phyloP scores from a whole-genome alignment of 2,113 vertebrate genomes.

The pig (Sus scrofa) region DNA sequence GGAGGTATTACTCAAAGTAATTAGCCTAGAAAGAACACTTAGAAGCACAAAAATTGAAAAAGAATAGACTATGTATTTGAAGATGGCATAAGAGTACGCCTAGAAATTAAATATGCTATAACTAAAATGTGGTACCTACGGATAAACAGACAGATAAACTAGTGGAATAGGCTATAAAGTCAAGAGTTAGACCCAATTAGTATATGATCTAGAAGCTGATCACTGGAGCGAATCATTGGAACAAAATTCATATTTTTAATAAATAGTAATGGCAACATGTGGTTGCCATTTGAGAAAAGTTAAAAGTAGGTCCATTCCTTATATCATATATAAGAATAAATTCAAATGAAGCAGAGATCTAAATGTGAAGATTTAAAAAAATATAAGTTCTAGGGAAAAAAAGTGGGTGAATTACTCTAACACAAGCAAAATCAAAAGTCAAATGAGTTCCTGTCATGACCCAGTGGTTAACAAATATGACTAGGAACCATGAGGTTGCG shows the following conservation, averaged over 20 bases:
- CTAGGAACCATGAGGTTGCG: too few relatives aligned
- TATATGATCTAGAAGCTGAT: background rate
- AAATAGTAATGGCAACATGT: background rate
- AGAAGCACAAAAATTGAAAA: background rate
- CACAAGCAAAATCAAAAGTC: background rate
- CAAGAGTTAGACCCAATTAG: background rate
- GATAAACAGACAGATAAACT: background rate
- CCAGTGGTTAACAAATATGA: too few relatives aligned
- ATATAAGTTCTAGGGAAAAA: background rate
- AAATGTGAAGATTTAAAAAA: background rate
- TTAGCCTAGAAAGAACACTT: background rate
- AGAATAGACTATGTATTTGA: background rate
- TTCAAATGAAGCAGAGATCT: background rate
- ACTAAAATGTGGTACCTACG: background rate
- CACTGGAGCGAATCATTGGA: background rate
- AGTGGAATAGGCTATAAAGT: background rate
- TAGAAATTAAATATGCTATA: background rate
- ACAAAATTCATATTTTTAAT: background rate
- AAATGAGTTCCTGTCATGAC: too few relatives aligned
- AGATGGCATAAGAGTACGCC: background rate
- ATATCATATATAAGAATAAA: background rate
- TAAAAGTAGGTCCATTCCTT: background rate
- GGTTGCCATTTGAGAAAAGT: background rate
- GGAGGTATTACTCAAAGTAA: background rate
- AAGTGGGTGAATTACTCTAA: background rate